Base-by-base conservation (phyloP, 2,113 vertebrate species). In the Shinisaurus crocodilurus region DNA sequence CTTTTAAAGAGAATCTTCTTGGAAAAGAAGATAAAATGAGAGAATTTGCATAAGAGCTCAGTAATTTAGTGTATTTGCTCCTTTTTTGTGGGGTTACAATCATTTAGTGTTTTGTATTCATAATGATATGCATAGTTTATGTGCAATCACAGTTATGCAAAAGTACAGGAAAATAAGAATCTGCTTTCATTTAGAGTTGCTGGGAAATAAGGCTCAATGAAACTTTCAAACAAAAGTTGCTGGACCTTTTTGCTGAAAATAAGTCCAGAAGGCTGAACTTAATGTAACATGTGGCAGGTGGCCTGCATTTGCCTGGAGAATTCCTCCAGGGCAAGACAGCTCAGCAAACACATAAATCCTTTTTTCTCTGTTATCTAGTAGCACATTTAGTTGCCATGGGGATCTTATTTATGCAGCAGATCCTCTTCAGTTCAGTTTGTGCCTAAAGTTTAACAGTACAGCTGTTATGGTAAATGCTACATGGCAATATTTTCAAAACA, bases 311-410 rank as follows among this genome's bases (percentile, higher is more conserved):
- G 97, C 98, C 97, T 97, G 97, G 97, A 97, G 98, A 98, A 98
- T 98, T 98, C 98, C 98, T 98, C 96, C 96, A 98, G 98, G 98
- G 97, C 97, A 98, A 98, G 98, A 97, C 97, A 98, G 97, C 97
- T 98, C 97, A 97, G 97, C 98, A 98, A 98, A 98, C 96, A 98
- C 98, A 98, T 98, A 98, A 98, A 98, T 98, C 97, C 96, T 97
- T 97, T 97, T 97, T 97, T 97, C 96, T 98, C 97, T 97, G 97
- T 98, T 98, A 98, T 98, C 97, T 98, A 97, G 97, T 97, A 97
- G 97, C 96, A 96, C 96, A 98, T 98, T 97, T 98, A 98, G 97
- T 98, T 98, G 98, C 98, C 98, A 98, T 98, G 98, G 98, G 98
- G 98, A 98, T 98, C 97, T 97, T 98, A 98, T 98, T 98, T 98